These are phyloP conservation scores for Labeo catla DNA, from an alignment of 2,113 vertebrate species.

Conservation along the genomic window DNA sequence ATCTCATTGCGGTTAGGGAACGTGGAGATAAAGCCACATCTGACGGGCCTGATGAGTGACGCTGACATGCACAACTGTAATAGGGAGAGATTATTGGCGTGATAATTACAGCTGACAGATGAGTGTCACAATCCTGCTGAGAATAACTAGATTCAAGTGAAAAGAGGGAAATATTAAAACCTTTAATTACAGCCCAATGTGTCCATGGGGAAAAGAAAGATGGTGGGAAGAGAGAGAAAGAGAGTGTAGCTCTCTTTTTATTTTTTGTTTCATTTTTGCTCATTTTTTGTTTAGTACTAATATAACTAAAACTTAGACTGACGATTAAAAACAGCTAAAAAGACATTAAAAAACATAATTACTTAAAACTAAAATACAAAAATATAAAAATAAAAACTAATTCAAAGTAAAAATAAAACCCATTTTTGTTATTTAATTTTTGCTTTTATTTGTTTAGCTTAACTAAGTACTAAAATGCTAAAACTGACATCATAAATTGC, in stretches of 20 bases:
- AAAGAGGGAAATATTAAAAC: conserved; percentile 4
- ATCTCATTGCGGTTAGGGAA: background rate
- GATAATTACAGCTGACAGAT: conserved; percentile 18
- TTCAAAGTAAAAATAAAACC: background rate
- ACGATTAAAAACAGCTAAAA: background rate
- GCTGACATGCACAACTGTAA: background rate
- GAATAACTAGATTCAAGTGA: background rate
- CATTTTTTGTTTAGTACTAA: background rate
- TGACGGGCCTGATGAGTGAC: background rate
- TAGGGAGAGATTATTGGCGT: background rate
- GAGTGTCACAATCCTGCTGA: conserved; percentile 17
- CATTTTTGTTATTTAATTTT: background rate
- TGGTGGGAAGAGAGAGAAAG: background rate
- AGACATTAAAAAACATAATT: background rate
- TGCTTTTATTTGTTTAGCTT: no score
- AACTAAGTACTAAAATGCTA: no score
- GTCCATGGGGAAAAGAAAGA: conserved; percentile 6
- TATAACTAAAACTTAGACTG: background rate
- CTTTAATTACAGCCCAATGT: conserved; percentile 15
- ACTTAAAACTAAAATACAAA: background rate
- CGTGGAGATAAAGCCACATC: background rate
- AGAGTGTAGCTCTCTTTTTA: background rate
- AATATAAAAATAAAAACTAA: background rate
- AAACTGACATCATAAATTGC: no score
- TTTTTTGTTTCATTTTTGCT: background rate